Base-by-base conservation (phyloP, 2,888 invertebrate genomes). In the Parascotia fuliginaria region DNA sequence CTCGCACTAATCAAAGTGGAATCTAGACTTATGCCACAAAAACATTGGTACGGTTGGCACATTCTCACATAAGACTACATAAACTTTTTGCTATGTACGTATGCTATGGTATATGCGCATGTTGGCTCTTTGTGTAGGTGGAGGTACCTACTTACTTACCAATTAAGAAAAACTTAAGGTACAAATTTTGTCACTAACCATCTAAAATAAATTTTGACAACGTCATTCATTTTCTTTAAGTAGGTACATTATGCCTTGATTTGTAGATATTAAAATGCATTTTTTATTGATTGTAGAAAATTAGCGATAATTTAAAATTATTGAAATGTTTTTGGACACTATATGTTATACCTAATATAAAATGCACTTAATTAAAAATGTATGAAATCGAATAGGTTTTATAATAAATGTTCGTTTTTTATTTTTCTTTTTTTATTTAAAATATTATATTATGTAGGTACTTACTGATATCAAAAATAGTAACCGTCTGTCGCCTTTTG, bases 381-480 rank as follows among this genome's bases (percentile, higher is more conserved):
- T 65, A 67, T 63, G 28, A 51, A 65, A 53, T 57, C 9, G 37
- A 27, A 44, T 69, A 66, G 56, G 55, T 71, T 71, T 71, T 71
- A 47, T 66, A 60, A 68, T 71, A 71, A 71, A 71, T 71, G 71
- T 71, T 71, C 65, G 49, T 68, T 71, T 62, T 64, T 60, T 37
- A 53, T 28, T 16, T 28, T 16, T 27, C 7, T 1, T 31, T 6
- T 31, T 13, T 31, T 31, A 13, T 31, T 31, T 19, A 19, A 3
- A 3, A 3, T 19, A 19, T 5, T 19, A 19, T n/a, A n/a, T n/a
- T n/a, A n/a, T n/a, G n/a, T n/a, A n/a, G n/a, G 29, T 11, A n/a
- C 5, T 0, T 4, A 29, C 11, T 5, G 5, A 6, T 11, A 29
- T 12, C 29, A 11, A n/a, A n/a, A n/a, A n/a, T n/a, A n/a, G n/a